phyloP scores from a whole-genome alignment of 2,888 invertebrate genomes.

The Apodemia duryi region DNA sequence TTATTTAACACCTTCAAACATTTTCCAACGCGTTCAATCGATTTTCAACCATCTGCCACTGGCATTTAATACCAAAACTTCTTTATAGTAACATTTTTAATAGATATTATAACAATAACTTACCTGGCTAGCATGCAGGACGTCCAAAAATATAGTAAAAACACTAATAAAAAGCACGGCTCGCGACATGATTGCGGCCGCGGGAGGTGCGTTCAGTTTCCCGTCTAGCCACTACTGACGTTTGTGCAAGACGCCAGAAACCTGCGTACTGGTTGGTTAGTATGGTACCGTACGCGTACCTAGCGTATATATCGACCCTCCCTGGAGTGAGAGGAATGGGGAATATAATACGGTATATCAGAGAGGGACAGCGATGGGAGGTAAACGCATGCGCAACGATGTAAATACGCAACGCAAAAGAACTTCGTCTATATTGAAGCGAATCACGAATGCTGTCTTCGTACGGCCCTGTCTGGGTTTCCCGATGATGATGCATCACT shows the following conservation, averaged over 20 bases:
- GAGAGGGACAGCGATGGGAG: slow-evolving; percentile 53
- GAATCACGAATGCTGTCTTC: slow-evolving; percentile 67
- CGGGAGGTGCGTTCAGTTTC: slow-evolving; percentile 53
- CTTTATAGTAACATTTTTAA: slow-evolving; percentile 29
- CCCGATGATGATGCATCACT: slow-evolving; percentile 71
- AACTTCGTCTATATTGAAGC: slow-evolving; percentile 48
- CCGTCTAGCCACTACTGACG: slow-evolving; percentile 57
- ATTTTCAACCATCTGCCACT: slow-evolving; percentile 60
- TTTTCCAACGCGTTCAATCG: slow-evolving; percentile 66
- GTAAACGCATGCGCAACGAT: slow-evolving; percentile 69
- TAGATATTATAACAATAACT: slow-evolving; percentile 41
- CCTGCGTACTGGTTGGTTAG: slow-evolving; percentile 70
- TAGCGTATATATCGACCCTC: slow-evolving; percentile 78
- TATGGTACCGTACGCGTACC: slow-evolving; percentile 69
- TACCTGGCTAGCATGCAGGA: slow-evolving; percentile 79
- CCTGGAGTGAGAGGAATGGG: slow-evolving; percentile 55
- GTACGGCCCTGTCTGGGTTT: slow-evolving; percentile 73
- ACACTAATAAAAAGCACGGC: slow-evolving; percentile 81
- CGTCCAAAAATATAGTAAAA: slow-evolving; percentile 79
- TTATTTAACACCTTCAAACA: slow-evolving; percentile 59
- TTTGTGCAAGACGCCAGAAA: slow-evolving; percentile 62
- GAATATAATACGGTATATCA: slow-evolving; percentile 30
- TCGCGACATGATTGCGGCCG: slow-evolving; percentile 81
- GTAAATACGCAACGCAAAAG: slow-evolving; percentile 54
- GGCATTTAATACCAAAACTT: slow-evolving; percentile 35